A percentile compares a stretch with the other conserved stretches of the same genome.
Conservation (phyloP, 2,888 invertebrate genomes). For the Siphlonurus alternatus region DNA sequence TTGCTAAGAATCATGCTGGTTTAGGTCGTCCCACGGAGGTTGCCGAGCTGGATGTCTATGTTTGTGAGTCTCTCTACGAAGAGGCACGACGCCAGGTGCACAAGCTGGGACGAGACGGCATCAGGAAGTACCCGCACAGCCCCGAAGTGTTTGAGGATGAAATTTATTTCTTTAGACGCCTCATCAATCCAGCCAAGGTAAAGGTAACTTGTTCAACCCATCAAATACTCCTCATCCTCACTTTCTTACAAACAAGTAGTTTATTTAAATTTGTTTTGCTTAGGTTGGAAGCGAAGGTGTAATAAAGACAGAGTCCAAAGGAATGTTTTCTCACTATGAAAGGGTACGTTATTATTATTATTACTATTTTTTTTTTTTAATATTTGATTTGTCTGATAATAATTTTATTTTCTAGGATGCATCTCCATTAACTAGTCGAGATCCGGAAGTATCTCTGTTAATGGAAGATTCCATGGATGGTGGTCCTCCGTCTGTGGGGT, state of each 20-base stretch:
- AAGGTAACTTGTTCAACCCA: constrained; percentile 14
- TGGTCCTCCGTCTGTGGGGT: constrained; percentile 59
- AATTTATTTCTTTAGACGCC: constrained; percentile 58
- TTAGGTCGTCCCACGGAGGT: constrained; percentile 86
- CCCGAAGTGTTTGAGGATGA: constrained; percentile 86
- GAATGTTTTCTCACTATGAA: neutral
- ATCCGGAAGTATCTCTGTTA: constrained; percentile 24
- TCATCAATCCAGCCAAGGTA: constrained; percentile 46
- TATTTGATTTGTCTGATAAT: constrained; percentile 1
- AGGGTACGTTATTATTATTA: neutral
- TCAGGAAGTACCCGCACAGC: constrained; percentile 67
- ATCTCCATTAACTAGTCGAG: constrained; percentile 24
- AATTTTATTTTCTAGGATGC: constrained; percentile 24
- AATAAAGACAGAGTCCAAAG: neutral
- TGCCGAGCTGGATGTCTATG: constrained; percentile 75
- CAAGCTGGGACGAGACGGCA: constrained; percentile 47
- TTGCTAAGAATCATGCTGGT: constrained; percentile 9
- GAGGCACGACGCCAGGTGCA: constrained; percentile 66
- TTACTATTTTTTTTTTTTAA: neutral
- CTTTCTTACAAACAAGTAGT: neutral
- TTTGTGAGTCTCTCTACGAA: constrained; percentile 84
- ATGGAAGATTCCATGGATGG: constrained; percentile 65
- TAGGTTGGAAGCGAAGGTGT: constrained; percentile 1
- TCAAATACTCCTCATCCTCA: neutral
- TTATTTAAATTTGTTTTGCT: neutral